Conservation (phyloP, 2,113 vertebrate species). For the Neodontobutis hainanensis region DNA sequence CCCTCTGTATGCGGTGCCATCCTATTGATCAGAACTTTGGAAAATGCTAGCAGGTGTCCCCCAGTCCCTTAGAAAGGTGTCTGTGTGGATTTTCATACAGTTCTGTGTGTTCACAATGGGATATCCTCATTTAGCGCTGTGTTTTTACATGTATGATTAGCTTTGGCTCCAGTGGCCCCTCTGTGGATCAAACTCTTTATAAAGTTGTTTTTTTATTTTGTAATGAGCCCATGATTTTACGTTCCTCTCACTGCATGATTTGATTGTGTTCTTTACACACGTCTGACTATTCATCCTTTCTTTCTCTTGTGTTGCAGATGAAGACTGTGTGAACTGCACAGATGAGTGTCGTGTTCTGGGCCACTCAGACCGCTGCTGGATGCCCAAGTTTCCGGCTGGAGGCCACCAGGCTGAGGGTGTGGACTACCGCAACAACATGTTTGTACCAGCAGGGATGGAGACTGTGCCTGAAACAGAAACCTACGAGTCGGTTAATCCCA, state of each 20-base stretch:
- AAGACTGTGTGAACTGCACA: constrained; percentile 98
- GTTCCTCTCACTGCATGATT: constrained; percentile 19
- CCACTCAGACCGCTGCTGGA: constrained; percentile 99
- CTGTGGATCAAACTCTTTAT: constrained; percentile 36
- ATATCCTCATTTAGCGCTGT: constrained; percentile 28
- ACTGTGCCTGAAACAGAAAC: constrained; percentile 91
- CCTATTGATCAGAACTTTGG: constrained; percentile 77
- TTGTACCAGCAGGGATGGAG: constrained; percentile 95
- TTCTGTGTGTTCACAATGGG: constrained; percentile 33
- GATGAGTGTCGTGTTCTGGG: constrained; percentile 98
- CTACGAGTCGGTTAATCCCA: constrained; percentile 94
- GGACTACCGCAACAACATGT: constrained; percentile 99
- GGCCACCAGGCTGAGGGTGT: constrained; percentile 93
- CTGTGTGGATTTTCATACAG: constrained; percentile 46
- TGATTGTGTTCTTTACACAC: constrained; percentile 12
- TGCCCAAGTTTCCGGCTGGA: constrained; percentile 95
- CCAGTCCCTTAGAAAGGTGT: constrained; percentile 63
- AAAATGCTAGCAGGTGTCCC: constrained; percentile 75
- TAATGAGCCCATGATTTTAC: constrained; percentile 39
- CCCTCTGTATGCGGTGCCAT: constrained; percentile 68
- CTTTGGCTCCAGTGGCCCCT: constrained; percentile 20
- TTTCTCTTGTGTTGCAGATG: constrained; percentile 83
- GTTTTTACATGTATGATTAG: constrained; percentile 33
- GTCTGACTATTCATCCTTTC: constrained; percentile 24
- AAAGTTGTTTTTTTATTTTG: constrained; percentile 24